A percentile compares a stretch with the other conserved stretches of the same genome.
Evolutionary conservation across 2,797 vertebrate species (phyloP).

Genomic region (Bovichtus variegatus): DNA sequence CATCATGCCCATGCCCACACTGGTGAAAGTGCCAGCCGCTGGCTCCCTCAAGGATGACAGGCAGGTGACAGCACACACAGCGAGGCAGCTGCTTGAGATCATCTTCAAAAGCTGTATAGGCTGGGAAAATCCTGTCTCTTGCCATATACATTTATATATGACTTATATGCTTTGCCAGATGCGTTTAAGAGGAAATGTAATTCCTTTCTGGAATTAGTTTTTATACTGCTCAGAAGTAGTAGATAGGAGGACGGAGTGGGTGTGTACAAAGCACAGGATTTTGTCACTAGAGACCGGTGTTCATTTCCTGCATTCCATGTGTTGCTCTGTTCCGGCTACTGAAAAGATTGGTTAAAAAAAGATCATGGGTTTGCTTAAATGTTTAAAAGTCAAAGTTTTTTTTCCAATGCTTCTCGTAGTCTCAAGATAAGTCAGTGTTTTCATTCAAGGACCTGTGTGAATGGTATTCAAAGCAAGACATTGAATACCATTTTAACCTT

Average conservation of each 20-base stretch:
- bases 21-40: conserved; percentile 55
- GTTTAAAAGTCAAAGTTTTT: no score
- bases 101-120: conserved; percentile 33
- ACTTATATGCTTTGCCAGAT: conserved; percentile 18
- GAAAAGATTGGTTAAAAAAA: no score
- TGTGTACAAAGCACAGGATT: background rate
- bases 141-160: conserved; percentile 21
- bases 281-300: background rate
- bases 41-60: conserved; percentile 61
- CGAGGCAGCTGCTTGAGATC: conserved; percentile 50
- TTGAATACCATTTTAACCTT: no score
- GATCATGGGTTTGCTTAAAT: background rate
- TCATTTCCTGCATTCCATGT: background rate
- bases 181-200: conserved; percentile 2
- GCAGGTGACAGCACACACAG: conserved; percentile 60
- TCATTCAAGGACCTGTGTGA: no score
- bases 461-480: no score
- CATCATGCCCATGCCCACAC: conserved; percentile 56
- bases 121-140: background rate
- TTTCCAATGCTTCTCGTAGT: no score
- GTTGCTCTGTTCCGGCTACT: background rate
- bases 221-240: background rate
- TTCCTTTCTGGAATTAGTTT: conserved; percentile 25
- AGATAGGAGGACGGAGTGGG: background rate
- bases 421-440: no score